Conservation (phyloP, 2,888 invertebrate species). For the Pristionchus arcanus region DNA sequence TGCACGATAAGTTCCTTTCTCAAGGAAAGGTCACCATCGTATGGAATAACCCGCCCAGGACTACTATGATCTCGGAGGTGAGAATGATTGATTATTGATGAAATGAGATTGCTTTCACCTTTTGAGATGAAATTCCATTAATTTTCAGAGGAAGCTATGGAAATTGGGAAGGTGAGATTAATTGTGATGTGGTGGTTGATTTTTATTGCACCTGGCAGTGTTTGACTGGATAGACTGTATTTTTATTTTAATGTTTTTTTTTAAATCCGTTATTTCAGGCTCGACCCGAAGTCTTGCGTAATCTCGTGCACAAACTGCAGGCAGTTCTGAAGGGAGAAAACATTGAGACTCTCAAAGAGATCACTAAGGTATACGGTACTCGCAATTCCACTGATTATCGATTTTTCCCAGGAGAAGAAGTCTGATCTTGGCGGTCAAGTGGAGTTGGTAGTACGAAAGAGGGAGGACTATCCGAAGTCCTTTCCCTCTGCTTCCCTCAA, state of each 20-base stretch:
- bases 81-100: too few species aligned
- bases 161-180: too few species aligned
- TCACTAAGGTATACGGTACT: slow-evolving; percentile 35
- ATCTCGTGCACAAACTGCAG: slow-evolving; percentile 1
- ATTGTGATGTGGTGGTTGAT: too few species aligned
- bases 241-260: too few species aligned
- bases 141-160: too few species aligned
- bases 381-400: background rate
- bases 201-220: too few species aligned
- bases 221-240: too few species aligned
- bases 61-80: slow-evolving; percentile 15
- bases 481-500: slow-evolving; percentile 18
- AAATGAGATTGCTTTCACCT: too few species aligned
- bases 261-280: background rate
- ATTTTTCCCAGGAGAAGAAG: slow-evolving; percentile 43
- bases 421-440: slow-evolving; percentile 18
- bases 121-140: too few species aligned
- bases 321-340: slow-evolving; percentile 15
- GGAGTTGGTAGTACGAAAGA: background rate
- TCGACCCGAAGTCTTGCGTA: slow-evolving; percentile 12
- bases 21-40: slow-evolving; percentile 37
- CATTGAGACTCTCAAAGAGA: slow-evolving; percentile 37
- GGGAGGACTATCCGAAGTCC: slow-evolving; percentile 8
- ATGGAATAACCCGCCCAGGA: background rate
- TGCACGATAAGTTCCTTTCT: slow-evolving; percentile 9